Evolutionary conservation across 2,113 vertebrate genomes (phyloP), one percentile per base, ranked within the genome.

Genomic region (Chionomys nivalis): DNA sequence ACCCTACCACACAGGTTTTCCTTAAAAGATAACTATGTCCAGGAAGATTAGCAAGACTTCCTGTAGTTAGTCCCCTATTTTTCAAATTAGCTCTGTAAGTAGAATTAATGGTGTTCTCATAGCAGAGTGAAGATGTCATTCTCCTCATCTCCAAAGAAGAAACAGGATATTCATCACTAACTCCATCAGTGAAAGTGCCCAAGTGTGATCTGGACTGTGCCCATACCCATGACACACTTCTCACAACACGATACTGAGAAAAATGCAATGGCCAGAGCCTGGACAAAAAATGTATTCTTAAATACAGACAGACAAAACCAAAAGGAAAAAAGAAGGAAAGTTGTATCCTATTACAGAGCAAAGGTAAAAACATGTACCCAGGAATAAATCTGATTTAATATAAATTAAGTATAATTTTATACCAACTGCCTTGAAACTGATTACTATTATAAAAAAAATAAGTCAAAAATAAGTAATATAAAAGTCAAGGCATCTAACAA

Each of bases 391-490:
- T 19, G 16, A 89, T 79, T 88, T 39, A 77, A 14, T 77, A 52
- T 14, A 44, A 86, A 83, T 14, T 49, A 86, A 83, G 75, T 3
- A 19, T 89, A 94, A 97, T 72, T 94, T 90, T 93, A 96, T 90
- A n/a, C 76, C 68, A 79, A 23, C 0, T 52, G 76, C 70, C 82
- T 96, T 95, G 96, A 72, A 98, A 77, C 31, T 26, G 70, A 73
- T 95, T 95, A 94, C 96, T 92, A 96, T 79, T 83, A 76, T 97
- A 98, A 91, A 6, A 77, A 19, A 44, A 73, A n/a, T n/a, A n/a
- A 76, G 13, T 82, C 49, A 92, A 94, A 97, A 96, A 66, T 94
- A 78, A 81, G 28, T 33, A 95, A 14, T 61, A 76, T 39, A 94
- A 85, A 95, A 97, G 75, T 77, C 47, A 82, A 44, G 49, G 90